Percentiles rank a stretch among this genome's conserved stretches.
Conservation (phyloP, 2,888 invertebrate genomes). For the Yponomeuta sedellus region DNA sequence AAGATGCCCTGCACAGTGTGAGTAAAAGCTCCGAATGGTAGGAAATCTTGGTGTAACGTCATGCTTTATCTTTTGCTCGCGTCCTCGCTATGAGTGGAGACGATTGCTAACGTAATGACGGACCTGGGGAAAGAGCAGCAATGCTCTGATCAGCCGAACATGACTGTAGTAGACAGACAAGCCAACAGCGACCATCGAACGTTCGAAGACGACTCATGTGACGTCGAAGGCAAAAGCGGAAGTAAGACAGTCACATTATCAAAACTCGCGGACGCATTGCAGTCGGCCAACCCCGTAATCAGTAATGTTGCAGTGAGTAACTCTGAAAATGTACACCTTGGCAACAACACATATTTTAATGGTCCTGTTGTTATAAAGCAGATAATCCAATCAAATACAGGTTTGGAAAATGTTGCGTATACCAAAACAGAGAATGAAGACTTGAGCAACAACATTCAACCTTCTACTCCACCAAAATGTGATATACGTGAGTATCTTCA, state of each 20-base stretch:
- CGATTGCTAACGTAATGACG: background rate
- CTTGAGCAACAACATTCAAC: constrained; percentile 15
- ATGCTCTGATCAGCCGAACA: background rate
- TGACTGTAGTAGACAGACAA: background rate
- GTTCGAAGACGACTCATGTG: background rate
- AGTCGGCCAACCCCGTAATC: constrained; percentile 42
- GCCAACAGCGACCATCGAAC: background rate
- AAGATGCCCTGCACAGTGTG: background rate
- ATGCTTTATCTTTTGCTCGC: too few relatives aligned
- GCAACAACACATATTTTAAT: constrained; percentile 85
- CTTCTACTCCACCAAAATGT: background rate
- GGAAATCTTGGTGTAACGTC: too few relatives aligned
- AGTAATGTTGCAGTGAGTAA: constrained; percentile 80
- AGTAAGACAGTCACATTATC: constrained; percentile 22
- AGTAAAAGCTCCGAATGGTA: too few relatives aligned
- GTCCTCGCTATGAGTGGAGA: background rate
- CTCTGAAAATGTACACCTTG: constrained; percentile 84
- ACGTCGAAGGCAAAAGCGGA: background rate
- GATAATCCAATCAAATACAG: constrained; percentile 71
- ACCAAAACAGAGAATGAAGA: constrained; percentile 42
- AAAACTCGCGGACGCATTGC: constrained; percentile 31
- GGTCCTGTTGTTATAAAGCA: constrained; percentile 88
- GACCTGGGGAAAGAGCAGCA: background rate
- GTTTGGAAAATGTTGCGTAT: constrained; percentile 52
- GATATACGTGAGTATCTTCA: background rate